Evolutionary conservation across 2,113 vertebrate species (phyloP), one percentile per base, ranked within the genome.

Genomic region (Oxyruncus cristatus): DNA sequence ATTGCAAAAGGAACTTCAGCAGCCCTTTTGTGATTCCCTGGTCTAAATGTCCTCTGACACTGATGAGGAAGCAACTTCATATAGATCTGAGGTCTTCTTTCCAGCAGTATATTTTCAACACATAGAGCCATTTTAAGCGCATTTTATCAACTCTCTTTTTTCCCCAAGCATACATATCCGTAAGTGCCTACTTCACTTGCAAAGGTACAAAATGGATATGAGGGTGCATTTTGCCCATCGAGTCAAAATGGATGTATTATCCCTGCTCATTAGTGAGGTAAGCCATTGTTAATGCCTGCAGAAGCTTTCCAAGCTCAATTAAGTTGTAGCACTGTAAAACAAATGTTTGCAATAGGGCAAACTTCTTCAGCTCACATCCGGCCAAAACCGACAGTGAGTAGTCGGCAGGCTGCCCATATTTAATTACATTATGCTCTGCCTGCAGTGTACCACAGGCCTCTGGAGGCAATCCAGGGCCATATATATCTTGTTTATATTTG

Each of bases 401-500:
- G 37, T 79, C 70, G 79, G 89, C 85, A 88, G 84, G 41, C 82
- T 75, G 92, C 86, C 77, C 53, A 4, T 35, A 37, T 67, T 84
- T 88, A 79, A 94, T 92, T 81, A 58, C 17, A 47, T 66, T 63
- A 70, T 91, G 88, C 91, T 95, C 75, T 65, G 80, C 82, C 91
- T 90, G 77, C 78, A 79, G 73, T 70, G 83, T 92, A 91, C 92
- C 94, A 87, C 85, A 71, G 92, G 52, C 71, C 90, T 84, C 91
- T 95, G 96, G 91, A 97, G 72, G 70, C 35, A 28, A 8, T 91
- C 96, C 95, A 97, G 86, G 80, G 47, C 78, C 79, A 74, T 86
- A 81, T 79, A 95, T 93, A 88, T 95, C 91, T 95, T 85, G 77
- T 95, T 97, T 97, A 65, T 92, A 83, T 97, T 97, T 93, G 56